These are phyloP conservation scores for Bombylius discolor DNA, from an alignment of 2,888 invertebrate genomes.

Conservation along the genomic window DNA sequence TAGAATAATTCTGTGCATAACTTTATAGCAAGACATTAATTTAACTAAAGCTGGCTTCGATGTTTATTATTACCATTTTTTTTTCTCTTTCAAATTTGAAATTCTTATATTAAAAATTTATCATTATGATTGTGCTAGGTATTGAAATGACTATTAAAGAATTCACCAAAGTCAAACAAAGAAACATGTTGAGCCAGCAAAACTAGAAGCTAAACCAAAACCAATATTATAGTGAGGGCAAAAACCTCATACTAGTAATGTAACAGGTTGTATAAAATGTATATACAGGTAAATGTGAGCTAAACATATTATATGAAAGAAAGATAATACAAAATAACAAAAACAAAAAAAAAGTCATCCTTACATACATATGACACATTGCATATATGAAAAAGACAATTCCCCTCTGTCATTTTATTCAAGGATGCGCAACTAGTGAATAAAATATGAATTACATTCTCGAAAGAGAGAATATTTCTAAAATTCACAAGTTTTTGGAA, in stretches of 20 bases:
- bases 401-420: not conserved
- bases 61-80: too few relatives aligned
- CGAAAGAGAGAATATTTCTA: too few relatives aligned
- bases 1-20: too few relatives aligned
- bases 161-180: not conserved
- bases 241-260: slow-evolving; percentile 18
- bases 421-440: slow-evolving; percentile 12
- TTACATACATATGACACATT: too few relatives aligned
- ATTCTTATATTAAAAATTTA: not conserved
- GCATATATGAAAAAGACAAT: too few relatives aligned
- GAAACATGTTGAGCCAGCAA: not conserved
- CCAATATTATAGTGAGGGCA: slow-evolving; percentile 17
- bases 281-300: not conserved
- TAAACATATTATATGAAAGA: not conserved
- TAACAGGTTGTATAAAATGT: slow-evolving; percentile 17
- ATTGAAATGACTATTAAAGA: not conserved
- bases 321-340: slow-evolving; percentile 3
- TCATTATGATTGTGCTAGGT: not conserved
- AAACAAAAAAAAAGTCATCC: too few relatives aligned
- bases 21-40: too few relatives aligned
- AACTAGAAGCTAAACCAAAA: not conserved
- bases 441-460: not conserved
- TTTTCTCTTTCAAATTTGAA: too few relatives aligned
- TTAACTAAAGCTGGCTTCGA: too few relatives aligned
- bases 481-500: too few relatives aligned